Conservation (phyloP, 53 echinoderm and acorn worm species). For the Echinometra lucunter region DNA sequence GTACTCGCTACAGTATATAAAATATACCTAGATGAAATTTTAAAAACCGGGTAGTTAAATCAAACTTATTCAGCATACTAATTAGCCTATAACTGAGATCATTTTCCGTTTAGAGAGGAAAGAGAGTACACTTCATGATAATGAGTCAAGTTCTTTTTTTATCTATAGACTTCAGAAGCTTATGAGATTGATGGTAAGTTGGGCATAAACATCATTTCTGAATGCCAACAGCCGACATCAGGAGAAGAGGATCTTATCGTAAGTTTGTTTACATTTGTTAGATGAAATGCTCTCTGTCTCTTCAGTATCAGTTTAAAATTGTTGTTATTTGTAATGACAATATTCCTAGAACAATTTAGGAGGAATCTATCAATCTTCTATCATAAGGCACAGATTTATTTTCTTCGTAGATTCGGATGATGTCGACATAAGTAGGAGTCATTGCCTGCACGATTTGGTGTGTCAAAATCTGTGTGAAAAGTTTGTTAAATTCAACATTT, state of each 20-base stretch:
- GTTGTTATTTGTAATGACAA: too few species aligned
- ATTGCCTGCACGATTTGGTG: too few species aligned
- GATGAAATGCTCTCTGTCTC: background rate
- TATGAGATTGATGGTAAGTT: slow-evolving; percentile 1
- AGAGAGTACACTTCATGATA: background rate
- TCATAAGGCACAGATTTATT: too few species aligned
- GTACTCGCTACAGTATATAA: background rate
- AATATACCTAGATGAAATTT: background rate
- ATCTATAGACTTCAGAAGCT: background rate
- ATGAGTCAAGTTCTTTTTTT: background rate
- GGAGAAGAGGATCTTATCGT: background rate
- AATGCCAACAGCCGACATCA: background rate
- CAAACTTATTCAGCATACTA: background rate
- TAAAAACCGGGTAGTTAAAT: background rate
- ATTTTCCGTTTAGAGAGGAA: too few species aligned
- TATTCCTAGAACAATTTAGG: too few species aligned
- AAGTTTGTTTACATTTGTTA: background rate
- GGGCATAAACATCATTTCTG: background rate
- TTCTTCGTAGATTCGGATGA: too few species aligned
- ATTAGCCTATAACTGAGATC: too few species aligned
- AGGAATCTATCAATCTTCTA: too few species aligned
- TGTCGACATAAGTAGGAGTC: too few species aligned
- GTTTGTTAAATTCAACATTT: too few species aligned
- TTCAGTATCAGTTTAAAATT: too few species aligned
- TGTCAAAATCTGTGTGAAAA: too few species aligned